phyloP scores from a whole-genome alignment of 2,113 vertebrate species.

The Istiophorus platypterus region DNA sequence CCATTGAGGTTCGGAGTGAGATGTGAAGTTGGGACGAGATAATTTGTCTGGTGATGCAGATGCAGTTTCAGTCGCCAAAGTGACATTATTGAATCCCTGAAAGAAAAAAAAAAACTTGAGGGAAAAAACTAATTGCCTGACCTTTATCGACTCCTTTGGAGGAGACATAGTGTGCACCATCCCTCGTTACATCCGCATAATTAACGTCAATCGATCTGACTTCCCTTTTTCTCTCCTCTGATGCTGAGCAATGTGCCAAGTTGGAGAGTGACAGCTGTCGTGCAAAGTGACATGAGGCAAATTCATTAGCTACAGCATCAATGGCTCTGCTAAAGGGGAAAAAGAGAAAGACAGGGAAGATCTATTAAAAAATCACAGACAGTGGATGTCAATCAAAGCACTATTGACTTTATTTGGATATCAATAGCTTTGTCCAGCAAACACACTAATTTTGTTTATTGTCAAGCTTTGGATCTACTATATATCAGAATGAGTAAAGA shows the following conservation, averaged over 20 bases:
- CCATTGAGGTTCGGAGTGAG: not conserved
- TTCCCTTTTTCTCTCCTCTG: constrained; percentile 76
- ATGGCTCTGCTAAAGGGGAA: constrained; percentile 23
- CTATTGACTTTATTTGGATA: constrained; percentile 72
- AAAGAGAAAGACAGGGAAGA: constrained; percentile 25
- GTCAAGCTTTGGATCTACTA: constrained; percentile 34
- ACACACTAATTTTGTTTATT: constrained; percentile 61
- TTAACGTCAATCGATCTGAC: constrained; percentile 81
- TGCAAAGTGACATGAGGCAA: constrained; percentile 70
- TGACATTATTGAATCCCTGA: constrained; percentile 71
- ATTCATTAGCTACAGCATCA: constrained; percentile 70
- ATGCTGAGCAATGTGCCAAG: constrained; percentile 59
- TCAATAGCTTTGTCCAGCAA: constrained; percentile 58
- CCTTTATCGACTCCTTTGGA: constrained; percentile 84
- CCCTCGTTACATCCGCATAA: constrained; percentile 83
- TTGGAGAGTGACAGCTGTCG: constrained; percentile 78
- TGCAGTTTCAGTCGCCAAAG: constrained; percentile 52
- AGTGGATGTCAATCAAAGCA: constrained; percentile 58
- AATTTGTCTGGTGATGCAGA: constrained; percentile 53
- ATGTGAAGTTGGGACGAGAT: constrained; percentile 17
- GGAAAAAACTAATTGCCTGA: constrained; percentile 81
- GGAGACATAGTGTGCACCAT: constrained; percentile 74
- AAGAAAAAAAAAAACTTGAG: constrained; percentile 19
- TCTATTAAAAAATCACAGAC: constrained; percentile 44
- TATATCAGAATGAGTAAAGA: constrained; percentile 30